Conservation (phyloP, 1,140 invertebrate species). For the Caerostris darwini region DNA sequence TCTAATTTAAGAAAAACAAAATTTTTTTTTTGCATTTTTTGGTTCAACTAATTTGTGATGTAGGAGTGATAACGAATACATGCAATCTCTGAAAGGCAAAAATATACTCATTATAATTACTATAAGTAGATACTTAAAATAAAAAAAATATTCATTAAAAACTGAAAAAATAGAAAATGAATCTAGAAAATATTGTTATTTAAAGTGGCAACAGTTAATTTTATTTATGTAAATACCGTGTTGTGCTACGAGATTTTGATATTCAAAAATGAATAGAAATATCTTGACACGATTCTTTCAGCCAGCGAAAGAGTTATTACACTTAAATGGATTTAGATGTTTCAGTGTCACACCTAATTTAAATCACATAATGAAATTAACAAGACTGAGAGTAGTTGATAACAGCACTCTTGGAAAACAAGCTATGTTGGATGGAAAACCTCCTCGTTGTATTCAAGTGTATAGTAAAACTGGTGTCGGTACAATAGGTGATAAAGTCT, state of each 20-base stretch:
- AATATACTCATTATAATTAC: too few species aligned
- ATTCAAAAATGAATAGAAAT: not conserved
- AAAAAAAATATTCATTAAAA: too few species aligned
- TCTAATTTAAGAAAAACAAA: too few species aligned
- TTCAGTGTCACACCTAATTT: slow-evolving; percentile 69
- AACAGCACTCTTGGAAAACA: slow-evolving; percentile 96
- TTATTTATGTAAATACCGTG: too few species aligned
- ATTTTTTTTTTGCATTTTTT: too few species aligned
- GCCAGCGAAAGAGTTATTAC: not conserved
- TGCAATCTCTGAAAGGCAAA: too few species aligned
- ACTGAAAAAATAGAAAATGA: too few species aligned
- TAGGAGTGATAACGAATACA: too few species aligned
- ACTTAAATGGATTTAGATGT: not conserved
- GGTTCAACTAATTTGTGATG: too few species aligned
- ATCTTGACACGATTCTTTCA: not conserved
- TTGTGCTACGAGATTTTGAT: not conserved
- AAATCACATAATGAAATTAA: slow-evolving; percentile 83
- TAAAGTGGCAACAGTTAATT: not conserved
- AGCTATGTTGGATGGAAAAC: slow-evolving; percentile 95
- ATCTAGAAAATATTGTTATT: not conserved
- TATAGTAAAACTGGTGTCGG: slow-evolving; percentile 82
- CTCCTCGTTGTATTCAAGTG: slow-evolving; percentile 87
- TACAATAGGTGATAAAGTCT: slow-evolving; percentile 89
- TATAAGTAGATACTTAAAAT: too few species aligned
- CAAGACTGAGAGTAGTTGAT: slow-evolving; percentile 94